These are phyloP conservation scores for Gortyna flavago DNA, from an alignment of 2,888 invertebrate species.

Conservation along the genomic window DNA sequence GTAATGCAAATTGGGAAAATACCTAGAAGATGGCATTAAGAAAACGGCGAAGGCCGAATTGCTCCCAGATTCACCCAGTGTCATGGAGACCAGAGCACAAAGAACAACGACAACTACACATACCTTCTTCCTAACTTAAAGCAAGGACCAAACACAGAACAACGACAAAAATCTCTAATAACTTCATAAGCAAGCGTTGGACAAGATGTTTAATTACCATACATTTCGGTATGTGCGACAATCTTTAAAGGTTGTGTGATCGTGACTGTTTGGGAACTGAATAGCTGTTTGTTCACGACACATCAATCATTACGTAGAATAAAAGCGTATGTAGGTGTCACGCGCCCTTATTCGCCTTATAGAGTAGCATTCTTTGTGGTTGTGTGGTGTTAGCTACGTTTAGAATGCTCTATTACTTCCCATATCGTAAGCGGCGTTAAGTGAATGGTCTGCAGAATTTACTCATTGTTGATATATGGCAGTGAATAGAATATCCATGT, in stretches of 20 bases:
- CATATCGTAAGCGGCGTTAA: constrained; percentile 1
- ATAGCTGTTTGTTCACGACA: constrained; percentile 56
- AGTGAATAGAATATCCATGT: not conserved
- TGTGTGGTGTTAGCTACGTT: constrained; percentile 27
- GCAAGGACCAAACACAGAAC: constrained; percentile 5
- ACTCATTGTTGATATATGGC: not conserved
- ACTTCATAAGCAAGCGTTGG: constrained; percentile 20
- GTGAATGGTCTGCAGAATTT: not conserved
- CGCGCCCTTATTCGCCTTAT: constrained; percentile 61
- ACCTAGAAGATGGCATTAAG: not conserved
- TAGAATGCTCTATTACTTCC: constrained; percentile 32
- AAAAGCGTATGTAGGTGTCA: constrained; percentile 41
- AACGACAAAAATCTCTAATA: not conserved
- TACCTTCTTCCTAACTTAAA: not conserved
- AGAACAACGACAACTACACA: not conserved
- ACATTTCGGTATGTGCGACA: constrained; percentile 26
- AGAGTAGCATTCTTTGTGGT: constrained; percentile 54
- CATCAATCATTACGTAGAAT: constrained; percentile 63
- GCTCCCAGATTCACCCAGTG: not conserved
- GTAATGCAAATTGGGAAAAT: not conserved
- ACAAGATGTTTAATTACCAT: constrained; percentile 30
- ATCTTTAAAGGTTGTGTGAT: constrained; percentile 63
- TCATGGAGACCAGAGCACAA: not conserved
- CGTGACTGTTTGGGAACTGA: constrained; percentile 66
- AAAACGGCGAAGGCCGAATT: not conserved